Evolutionary conservation across 2,113 vertebrate species (phyloP).

Genomic region (Stigmatopora nigra): DNA sequence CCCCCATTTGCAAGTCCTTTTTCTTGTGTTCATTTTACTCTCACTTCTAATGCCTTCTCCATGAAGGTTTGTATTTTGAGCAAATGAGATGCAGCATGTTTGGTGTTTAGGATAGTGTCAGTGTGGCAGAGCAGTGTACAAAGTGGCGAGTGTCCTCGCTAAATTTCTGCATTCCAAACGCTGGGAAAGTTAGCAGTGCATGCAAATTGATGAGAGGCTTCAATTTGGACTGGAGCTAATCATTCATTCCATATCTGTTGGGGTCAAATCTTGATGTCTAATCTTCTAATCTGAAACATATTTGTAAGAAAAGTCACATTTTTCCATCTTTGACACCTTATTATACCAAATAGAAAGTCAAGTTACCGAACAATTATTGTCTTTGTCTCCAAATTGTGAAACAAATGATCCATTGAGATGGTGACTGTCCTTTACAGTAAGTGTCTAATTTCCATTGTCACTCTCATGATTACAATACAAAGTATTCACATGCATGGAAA

Average conservation of each 20-base stretch:
- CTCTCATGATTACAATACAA: conserved; percentile 20
- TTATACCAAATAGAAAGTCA: not conserved
- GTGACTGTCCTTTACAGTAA: not conserved
- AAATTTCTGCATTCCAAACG: conserved; percentile 49
- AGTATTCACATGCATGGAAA: conserved; percentile 33
- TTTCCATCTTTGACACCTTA: not conserved
- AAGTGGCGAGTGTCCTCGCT: conserved; percentile 40
- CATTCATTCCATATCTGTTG: conserved; percentile 51
- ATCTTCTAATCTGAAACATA: conserved; percentile 50
- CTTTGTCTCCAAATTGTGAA: not conserved
- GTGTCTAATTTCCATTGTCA: no score
- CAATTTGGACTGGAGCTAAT: conserved; percentile 50
- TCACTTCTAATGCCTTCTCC: conserved; percentile 21
- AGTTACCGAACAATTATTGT: not conserved
- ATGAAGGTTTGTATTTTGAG: conserved; percentile 13
- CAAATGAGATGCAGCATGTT: conserved; percentile 27
- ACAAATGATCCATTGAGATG: not conserved
- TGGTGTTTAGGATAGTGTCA: conserved; percentile 48
- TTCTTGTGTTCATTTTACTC: conserved; percentile 8
- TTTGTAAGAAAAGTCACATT: conserved; percentile 25
- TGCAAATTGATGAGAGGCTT: conserved; percentile 40
- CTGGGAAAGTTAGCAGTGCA: conserved; percentile 49
- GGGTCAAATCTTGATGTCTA: conserved; percentile 43
- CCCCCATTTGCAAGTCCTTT: conserved; percentile 19
- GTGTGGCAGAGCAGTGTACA: conserved; percentile 34